Base-by-base conservation (phyloP, 2,113 vertebrate species). In the Plectropomus leopardus region DNA sequence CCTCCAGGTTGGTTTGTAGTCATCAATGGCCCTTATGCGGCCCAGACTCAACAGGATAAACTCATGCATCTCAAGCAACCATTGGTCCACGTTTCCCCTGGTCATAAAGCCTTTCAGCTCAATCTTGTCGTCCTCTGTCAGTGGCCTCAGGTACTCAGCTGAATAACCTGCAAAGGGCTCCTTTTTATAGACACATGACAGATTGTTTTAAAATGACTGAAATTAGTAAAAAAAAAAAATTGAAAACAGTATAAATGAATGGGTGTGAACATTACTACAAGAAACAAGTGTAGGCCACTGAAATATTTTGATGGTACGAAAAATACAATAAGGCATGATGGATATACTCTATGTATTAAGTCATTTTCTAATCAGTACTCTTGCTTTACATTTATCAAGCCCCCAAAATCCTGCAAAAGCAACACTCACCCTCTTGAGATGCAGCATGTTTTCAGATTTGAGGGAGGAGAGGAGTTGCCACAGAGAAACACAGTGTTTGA, bases 61-160 rank as follows among this genome's bases (percentile, higher is more conserved):
- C 76, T 98, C 96, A 0, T 98, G 97, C 58, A 98, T 95, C 88
- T 98, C 96, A 74, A 95, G 89, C 23, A 97, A 92, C 84, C 97
- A 97, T 30, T 82, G 54, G 30, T 97, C 95, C 40, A 96, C 23
- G 0, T 91, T 87, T 0, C 87, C 65, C 45, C 93, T 90, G 9
- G 86, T 82, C n/a, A 97, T 83, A 83, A 96, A 97, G 0, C 78
- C 0, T 19, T 81, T 87, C 32, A 98, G 95, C 28, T 89, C 86
- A 64, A n/a, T 86, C 24, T 71, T 65, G 0, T 90, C 40, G 2
- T 91, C 7, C 0, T 86, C 74, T n/a, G n/a, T 83, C 64, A 98
- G 94, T 4, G 77, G 55, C 1, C 0, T 1, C 85, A 93, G 95
- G 74, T 96, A 98, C 2, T 4, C 53, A 7, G 21, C 0, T 23